phyloP scores from a whole-genome alignment of 2,113 vertebrate genomes.

The Herpailurus yagouaroundi region DNA sequence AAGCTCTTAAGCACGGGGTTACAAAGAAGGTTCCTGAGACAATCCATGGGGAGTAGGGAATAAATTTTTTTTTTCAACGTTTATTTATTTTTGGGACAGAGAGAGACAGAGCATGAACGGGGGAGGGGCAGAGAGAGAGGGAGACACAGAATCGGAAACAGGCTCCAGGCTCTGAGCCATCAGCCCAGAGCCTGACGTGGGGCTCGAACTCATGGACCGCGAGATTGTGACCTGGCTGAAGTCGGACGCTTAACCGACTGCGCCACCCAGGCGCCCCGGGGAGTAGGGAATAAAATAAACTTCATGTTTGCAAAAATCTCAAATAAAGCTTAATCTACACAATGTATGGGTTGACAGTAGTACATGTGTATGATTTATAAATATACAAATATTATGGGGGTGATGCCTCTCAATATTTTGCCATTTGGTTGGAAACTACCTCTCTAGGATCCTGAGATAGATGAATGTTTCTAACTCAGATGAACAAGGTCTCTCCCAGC shows the following conservation, averaged over 20 bases:
- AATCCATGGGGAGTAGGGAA: background rate
- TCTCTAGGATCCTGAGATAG: background rate
- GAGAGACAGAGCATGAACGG: no score
- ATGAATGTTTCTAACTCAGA: background rate
- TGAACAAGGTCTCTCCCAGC: background rate
- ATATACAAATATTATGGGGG: background rate
- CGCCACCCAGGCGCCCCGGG: no score
- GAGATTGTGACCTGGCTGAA: no score
- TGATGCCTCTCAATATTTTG: background rate
- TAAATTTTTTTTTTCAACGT: no score
- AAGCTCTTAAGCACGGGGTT: background rate
- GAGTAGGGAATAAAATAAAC: background rate
- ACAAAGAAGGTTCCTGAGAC: background rate
- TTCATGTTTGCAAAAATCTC: background rate
- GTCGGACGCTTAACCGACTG: no score
- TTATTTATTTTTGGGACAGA: no score
- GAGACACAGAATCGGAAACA: no score
- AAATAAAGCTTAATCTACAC: background rate
- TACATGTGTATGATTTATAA: background rate
- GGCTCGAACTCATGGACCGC: no score
- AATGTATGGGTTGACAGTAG: background rate
- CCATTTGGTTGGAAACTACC: background rate
- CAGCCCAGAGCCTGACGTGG: no score
- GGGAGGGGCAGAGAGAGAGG: no score
- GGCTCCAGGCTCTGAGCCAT: no score